Base-by-base conservation (phyloP, 2,113 vertebrate species). In the Spea bombifrons region DNA sequence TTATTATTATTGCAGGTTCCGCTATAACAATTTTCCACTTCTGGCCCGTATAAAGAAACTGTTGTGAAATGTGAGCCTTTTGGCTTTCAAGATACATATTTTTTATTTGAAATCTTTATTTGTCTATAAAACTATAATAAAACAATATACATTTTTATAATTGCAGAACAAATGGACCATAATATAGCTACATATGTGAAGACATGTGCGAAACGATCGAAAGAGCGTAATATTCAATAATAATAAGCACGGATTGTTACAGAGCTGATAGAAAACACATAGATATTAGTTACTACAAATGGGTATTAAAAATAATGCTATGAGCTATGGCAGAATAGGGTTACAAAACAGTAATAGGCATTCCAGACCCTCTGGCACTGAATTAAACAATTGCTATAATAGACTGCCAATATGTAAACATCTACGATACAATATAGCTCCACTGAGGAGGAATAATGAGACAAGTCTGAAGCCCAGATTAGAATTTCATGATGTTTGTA, bases 121-220 rank as follows among this genome's bases (percentile, higher is more conserved):
- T 61, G n/a, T 71, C 10, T 70, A 7, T 59, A 77, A 77, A 64
- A 61, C 17, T 10, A 43, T 17, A 48, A 69, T 71, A 5, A 50
- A 30, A 48, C 61, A 66, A 57, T 12, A 73, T 59, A 30, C 47
- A 71, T 49, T 16, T n/a, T 48, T 49, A 49, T 61, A 50, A 55
- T 3, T 61, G 45, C 16, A 50, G 16, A 16, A 5, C 57, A 71
- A 71, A 64, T n/a, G 12, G 30, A 90, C 91, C 70, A 91, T 90
- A 88, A 93, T 86, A 87, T 90, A 93, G 88, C 91, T 92, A 52
- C 85, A 84, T 90, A 92, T 92, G 89, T 92, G 89, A 90, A 93
- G 93, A 90, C 30, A 84, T 88, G 88, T 81, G 86, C 89, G 61
- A 92, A 92, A 83, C 89, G 77, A 85, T 86, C 86, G 83, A 89